phyloP scores from a whole-genome alignment of 2,113 vertebrate genomes.

The Rhinoptilus africanus region DNA sequence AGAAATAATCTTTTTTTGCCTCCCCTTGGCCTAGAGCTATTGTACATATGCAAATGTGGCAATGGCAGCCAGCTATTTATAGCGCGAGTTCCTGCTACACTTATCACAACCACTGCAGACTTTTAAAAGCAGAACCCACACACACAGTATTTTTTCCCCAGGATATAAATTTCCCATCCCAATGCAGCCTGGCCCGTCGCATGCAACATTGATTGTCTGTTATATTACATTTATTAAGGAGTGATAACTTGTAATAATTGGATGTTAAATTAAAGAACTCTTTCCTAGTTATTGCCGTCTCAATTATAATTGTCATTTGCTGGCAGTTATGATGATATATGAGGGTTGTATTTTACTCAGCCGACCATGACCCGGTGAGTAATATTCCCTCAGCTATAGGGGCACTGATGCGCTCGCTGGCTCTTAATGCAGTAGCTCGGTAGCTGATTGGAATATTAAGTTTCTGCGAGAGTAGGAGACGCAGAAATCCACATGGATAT shows the following conservation, averaged over 20 bases:
- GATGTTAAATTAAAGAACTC: conserved; percentile 99
- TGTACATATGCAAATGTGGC: conserved; percentile 78
- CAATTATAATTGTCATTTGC: conserved; percentile 99
- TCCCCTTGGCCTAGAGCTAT: conserved; percentile 75
- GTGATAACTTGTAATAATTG: conserved; percentile 99
- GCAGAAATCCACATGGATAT: conserved; percentile 70
- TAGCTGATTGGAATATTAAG: conserved; percentile 91
- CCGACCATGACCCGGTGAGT: conserved; percentile 94
- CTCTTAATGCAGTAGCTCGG: conserved; percentile 81
- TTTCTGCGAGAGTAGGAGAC: conserved; percentile 69
- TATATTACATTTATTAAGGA: conserved; percentile 99
- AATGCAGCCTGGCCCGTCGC: conserved; percentile 84
- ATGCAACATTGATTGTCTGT: conserved; percentile 98
- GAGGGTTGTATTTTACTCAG: conserved; percentile 97
- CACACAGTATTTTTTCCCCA: conserved; percentile 66
- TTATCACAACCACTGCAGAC: conserved; percentile 77
- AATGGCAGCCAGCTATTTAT: conserved; percentile 79
- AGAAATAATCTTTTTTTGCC: conserved; percentile 58
- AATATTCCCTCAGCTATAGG: conserved; percentile 89
- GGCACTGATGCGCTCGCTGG: conserved; percentile 84
- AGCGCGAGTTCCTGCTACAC: conserved; percentile 72
- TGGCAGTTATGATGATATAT: conserved; percentile 99
- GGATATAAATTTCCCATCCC: conserved; percentile 85
- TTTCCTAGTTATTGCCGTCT: conserved; percentile 97
- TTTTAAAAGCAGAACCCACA: conserved; percentile 68